phyloP scores from a whole-genome alignment of 2,113 vertebrate species.

The Anarhynchus alexandrinus region DNA sequence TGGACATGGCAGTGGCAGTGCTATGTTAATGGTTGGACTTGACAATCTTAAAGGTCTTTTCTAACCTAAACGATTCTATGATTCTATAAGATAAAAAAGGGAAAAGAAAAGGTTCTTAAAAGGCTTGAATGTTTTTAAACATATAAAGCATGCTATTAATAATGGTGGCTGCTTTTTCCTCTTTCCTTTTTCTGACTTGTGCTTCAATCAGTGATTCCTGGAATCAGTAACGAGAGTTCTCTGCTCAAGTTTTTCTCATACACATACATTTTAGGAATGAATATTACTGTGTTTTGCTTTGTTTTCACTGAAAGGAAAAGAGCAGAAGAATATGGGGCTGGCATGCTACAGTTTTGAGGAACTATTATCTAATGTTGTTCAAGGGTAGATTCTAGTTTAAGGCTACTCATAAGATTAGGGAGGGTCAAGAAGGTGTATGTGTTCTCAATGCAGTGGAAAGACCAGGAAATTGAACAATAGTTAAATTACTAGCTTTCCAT shows the following conservation, averaged over 20 bases:
- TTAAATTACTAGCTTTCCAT: neutral
- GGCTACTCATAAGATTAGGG: neutral
- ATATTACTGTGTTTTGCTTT: neutral
- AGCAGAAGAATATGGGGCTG: neutral
- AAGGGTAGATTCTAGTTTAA: neutral
- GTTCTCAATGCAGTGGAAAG: neutral
- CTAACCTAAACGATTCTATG: neutral
- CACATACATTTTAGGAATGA: neutral
- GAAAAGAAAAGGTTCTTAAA: neutral
- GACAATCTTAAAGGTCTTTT: neutral
- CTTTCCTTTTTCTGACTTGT: neutral
- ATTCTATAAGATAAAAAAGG: neutral
- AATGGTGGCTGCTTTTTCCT: neutral
- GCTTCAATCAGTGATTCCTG: neutral
- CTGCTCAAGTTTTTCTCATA: neutral
- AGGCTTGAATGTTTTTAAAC: neutral
- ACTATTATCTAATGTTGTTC: neutral
- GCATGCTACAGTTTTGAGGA: neutral
- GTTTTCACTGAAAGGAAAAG: neutral
- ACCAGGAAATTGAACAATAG: neutral
- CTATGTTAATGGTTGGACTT: neutral
- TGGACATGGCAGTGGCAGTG: neutral
- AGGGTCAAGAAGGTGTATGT: neutral
- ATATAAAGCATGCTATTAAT: neutral
- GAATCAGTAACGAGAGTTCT: neutral